These are phyloP conservation scores for Paracyclopina nana DNA, from an alignment of 1,140 invertebrate genomes.

Conservation along the genomic window DNA sequence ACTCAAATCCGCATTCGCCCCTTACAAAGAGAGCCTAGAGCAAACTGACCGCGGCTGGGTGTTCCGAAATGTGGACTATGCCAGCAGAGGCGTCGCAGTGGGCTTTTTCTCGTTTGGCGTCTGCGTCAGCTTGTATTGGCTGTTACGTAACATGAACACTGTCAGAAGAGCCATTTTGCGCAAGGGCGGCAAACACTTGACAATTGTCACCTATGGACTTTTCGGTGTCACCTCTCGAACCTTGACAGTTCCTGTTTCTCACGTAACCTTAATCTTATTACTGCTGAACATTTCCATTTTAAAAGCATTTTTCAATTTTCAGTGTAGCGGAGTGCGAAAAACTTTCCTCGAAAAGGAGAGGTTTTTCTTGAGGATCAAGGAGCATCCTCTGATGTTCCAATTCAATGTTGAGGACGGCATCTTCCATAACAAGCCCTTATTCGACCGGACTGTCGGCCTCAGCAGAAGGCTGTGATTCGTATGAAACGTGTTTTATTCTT, in stretches of 20 bases:
- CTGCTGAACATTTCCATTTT: background rate
- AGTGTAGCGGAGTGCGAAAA: background rate
- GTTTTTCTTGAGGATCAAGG: slow-evolving; percentile 3
- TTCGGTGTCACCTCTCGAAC: background rate
- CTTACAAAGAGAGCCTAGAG: slow-evolving; percentile 1
- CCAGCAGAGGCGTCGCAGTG: slow-evolving; percentile 3
- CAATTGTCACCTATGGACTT: slow-evolving; percentile 10
- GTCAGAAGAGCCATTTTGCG: background rate
- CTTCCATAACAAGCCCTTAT: slow-evolving; percentile 7
- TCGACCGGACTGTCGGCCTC: slow-evolving; percentile 10
- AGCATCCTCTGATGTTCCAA: slow-evolving; percentile 8
- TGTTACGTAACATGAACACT: background rate
- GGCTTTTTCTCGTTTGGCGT: background rate
- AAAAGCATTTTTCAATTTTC: slow-evolving; percentile 5
- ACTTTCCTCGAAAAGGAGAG: background rate
- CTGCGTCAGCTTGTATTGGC: background rate
- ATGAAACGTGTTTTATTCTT: too few species aligned
- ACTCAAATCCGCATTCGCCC: background rate
- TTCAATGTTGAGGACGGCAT: slow-evolving; percentile 8
- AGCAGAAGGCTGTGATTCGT: background rate
- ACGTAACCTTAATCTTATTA: background rate
- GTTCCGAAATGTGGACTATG: background rate
- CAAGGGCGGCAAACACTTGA: slow-evolving; percentile 10
- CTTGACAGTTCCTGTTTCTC: background rate
- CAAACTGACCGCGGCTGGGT: slow-evolving; percentile 2